Evolutionary conservation across 2,888 invertebrate species (phyloP), one percentile per base, ranked within the genome.

Genomic region (Limnephilus auricula): DNA sequence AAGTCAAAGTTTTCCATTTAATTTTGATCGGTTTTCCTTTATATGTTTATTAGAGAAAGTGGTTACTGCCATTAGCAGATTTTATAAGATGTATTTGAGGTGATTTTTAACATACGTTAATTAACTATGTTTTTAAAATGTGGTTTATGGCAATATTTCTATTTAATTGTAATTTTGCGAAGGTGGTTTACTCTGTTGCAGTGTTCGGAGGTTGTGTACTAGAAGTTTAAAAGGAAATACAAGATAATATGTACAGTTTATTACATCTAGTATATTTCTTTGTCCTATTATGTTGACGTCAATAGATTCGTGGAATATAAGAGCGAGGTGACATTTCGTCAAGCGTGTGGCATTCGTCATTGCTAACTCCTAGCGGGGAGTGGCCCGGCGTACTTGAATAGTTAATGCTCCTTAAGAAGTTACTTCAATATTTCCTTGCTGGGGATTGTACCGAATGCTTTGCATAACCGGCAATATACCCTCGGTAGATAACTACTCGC

Each of bases 361-460:
- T 82, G 82, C 82, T 37, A 82, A 34, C 82, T 82, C 82, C 82
- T 34, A 37, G 31, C 34, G n/a, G 82, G 82, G 82, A 82, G 82
- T 37, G 82, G 82, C 82, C 32, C 4, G 82, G 82, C 34, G 82
- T 82, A 82, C 82, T 82, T 82, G 34, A 32, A 82, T 32, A 34
- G 32, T 65, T 65, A 65, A 65, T 65, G 65, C 2, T 65, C 25
- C 65, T 65, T 65, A 65, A 25, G 65, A 65, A 65, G 65, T 65
- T 6, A 65, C 65, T 65, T n/a, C 9, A 2, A n/a, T 25, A 37
- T 82, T 82, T 34, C 82, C 82, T 82, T 82, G 34, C 25, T 34
- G 34, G 82, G 82, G 34, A 82, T 34, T 32, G 82, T 32, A 37
- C 32, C 34, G 65, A 65, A n/a, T 37, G 34, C 82, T 82, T 82